Evolutionary conservation across 35 echinoderm and acorn worm genomes (phyloP), one percentile per base, ranked within the genome.

Genomic region (Diadema setosum): DNA sequence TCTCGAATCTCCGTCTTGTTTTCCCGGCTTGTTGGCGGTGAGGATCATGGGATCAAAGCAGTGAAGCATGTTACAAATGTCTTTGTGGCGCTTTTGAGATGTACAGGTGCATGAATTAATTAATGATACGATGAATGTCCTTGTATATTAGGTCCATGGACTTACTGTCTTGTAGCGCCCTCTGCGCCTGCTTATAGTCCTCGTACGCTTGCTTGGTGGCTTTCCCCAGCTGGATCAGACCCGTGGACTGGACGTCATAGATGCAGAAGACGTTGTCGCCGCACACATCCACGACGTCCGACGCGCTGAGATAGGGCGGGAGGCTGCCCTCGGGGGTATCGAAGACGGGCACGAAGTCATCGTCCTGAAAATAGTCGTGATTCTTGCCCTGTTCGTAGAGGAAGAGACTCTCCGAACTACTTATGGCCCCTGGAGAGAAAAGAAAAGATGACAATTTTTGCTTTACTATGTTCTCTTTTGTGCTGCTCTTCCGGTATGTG

Each of bases 201-300:
- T 90, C 84, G 39, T 97, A 97, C 1, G 87, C 95, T 58, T 91
- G 44, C 91, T 90, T 97, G 5, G 95, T 97, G 6, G 95, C 92
- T 80, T 92, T 90, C 12, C 91, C 95, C 20, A 97, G 83, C 63
- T 93, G 65, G 5, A 97, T 18, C 4, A 91, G 91, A 0, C 91
- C 95, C 0, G 95, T 97, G 4, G 91, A 90, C 44, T 80, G 58
- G 17, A 97, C 67, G 46, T 97, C 95, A 33, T 93, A 97, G 81
- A 90, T 88, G 65, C 95, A 97, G 60, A 64, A 88, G 4, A 4
- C 8, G 70, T 97, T 97, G 4, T 91, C 91, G 39, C 63, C 83
- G 57, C 95, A 97, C 4, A 93, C 58, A 9, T 78, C 73, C 27
- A 44, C 73, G n/a, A 78, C 25, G 35, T 2, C 3, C 73, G 39